These are phyloP conservation scores for Panorpa germanica DNA, from an alignment of 2,888 invertebrate genomes.

Conservation along the genomic window DNA sequence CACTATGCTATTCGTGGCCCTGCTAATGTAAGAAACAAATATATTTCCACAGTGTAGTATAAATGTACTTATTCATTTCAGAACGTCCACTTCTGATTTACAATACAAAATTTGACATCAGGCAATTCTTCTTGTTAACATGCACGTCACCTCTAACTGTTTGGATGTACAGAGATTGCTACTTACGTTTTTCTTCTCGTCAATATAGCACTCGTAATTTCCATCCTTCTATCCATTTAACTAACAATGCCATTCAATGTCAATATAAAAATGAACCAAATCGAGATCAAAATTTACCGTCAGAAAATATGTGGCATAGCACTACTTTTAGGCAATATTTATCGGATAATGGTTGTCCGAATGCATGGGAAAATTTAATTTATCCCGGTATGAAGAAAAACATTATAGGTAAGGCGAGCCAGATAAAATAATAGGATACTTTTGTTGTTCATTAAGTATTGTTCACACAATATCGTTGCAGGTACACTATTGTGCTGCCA, in stretches of 20 bases:
- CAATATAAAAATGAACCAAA: slow-evolving; percentile 37
- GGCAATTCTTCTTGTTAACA: slow-evolving; percentile 76
- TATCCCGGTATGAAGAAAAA: slow-evolving; percentile 74
- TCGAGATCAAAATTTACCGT: slow-evolving; percentile 43
- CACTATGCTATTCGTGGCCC: too few relatives aligned
- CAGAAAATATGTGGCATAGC: slow-evolving; percentile 71
- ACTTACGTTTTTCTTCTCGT: slow-evolving; percentile 72
- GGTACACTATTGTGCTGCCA: slow-evolving; percentile 64
- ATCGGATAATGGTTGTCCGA: slow-evolving; percentile 27
- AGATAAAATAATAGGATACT: too few relatives aligned
- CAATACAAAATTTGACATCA: slow-evolving; percentile 79
- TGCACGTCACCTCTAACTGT: slow-evolving; percentile 58
- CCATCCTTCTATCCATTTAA: slow-evolving; percentile 72
- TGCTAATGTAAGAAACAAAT: too few relatives aligned
- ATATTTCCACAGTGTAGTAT: background rate
- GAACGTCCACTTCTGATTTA: slow-evolving; percentile 66
- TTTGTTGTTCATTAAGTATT: too few relatives aligned
- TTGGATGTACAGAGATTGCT: slow-evolving; percentile 75
- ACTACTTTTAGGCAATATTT: slow-evolving; percentile 48
- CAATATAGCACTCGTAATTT: slow-evolving; percentile 58
- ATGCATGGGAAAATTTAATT: slow-evolving; percentile 52
- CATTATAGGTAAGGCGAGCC: slow-evolving; percentile 56
- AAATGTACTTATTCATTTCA: slow-evolving; percentile 21
- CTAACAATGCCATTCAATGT: slow-evolving; percentile 73
- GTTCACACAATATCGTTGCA: slow-evolving; percentile 62